Base-by-base conservation (phyloP, 2,113 vertebrate species). In the Bombycilla garrulus region DNA sequence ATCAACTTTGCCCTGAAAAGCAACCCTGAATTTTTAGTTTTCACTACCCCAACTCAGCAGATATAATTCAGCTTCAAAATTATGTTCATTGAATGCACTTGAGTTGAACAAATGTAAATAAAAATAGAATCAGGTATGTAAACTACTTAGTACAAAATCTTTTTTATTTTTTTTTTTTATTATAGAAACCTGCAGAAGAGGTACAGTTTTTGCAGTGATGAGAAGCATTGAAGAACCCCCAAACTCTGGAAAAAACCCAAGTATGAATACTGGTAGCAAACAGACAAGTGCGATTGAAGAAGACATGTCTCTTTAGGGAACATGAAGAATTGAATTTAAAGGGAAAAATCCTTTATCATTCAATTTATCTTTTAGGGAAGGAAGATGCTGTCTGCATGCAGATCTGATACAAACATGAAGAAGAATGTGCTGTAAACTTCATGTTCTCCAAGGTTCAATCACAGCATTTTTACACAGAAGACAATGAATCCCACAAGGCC, bases 201-300 rank as follows among this genome's bases (percentile, higher is more conserved):
- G 11, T 45, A 40, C 16, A 67, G 10, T 16, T 54, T 79, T 40
- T 62, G 51, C 31, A 48, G 9, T 42, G 23, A 44, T 29, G 10
- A 81, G 16, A 80, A 66, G 2, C 10, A 51, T 3, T 19, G 17
- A 36, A 58, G 14, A 19, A 21, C 3, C 8, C 15, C 9, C 20
- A 73, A 10, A 22, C 10, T 60, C 9, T 3, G 1, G 11, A 50
- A 26, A 42, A 42, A 12, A 0, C 1, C 1, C 20, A 51, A 8
- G 5, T 36, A 25, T 28, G 5, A 57, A 31, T 73, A 62, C 3
- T 33, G 8, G 7, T 26, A 65, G 18, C 16, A 72, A 72, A 77
- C 6, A 67, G 9, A 6, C 18, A 81, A 44, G 9, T 26, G 31
- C 5, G 5, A 3, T 1, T 44, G 16, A 70, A 74, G 22, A 67